These are phyloP conservation scores for Alouatta palliata DNA, from an alignment of 2,113 vertebrate species.

Conservation along the genomic window DNA sequence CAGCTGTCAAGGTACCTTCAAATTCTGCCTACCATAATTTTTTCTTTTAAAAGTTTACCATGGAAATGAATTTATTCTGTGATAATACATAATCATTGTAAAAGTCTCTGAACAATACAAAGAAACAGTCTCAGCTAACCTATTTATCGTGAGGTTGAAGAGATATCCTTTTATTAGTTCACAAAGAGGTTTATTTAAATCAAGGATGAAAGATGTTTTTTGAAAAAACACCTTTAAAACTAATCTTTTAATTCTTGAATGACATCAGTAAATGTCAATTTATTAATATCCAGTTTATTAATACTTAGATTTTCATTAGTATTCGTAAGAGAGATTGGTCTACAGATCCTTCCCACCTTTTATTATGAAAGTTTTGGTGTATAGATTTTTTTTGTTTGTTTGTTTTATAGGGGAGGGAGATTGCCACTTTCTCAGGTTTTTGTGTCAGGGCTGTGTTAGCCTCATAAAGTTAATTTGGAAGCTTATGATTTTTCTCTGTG, in stretches of 20 bases:
- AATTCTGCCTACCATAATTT: not conserved
- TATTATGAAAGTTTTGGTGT: not conserved
- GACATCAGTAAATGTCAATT: not conserved
- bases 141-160: not conserved
- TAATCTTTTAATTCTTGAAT: not conserved
- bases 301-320: constrained; percentile 22
- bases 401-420: not conserved
- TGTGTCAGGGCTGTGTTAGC: not conserved
- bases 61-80: constrained; percentile 26
- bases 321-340: not conserved
- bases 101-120: not conserved
- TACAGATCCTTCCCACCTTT: not conserved
- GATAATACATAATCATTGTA: not conserved
- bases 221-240: not conserved
- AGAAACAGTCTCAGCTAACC: not conserved
- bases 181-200: not conserved
- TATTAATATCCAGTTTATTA: not conserved
- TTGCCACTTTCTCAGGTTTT: not conserved
- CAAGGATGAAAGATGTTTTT: not conserved
- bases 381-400: not conserved
- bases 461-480: constrained; percentile 22
- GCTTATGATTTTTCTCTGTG: not conserved
- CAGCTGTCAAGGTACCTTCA: not conserved
- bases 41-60: not conserved
- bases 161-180: not conserved